These are phyloP conservation scores for Alligator mississippiensis DNA, from an alignment of 2,113 vertebrate species.

Conservation along the genomic window DNA sequence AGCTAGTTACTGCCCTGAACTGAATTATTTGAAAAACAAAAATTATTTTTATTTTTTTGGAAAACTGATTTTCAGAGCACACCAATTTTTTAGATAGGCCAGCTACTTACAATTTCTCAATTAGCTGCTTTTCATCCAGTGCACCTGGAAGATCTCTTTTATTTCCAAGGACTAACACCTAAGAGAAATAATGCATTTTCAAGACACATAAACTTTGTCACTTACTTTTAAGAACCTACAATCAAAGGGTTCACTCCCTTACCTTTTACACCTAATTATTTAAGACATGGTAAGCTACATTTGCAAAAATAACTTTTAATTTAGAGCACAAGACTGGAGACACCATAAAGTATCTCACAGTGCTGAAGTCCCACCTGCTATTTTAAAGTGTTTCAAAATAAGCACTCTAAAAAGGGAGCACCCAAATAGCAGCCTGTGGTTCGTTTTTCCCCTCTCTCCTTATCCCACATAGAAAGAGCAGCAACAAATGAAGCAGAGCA, in stretches of 20 bases:
- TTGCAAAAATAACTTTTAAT: not conserved
- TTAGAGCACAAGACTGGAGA: not conserved
- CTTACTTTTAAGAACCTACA: not conserved
- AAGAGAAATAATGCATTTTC: constrained; percentile 29
- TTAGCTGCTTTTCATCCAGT: constrained; percentile 92
- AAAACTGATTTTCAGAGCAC: not conserved
- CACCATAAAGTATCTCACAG: not conserved
- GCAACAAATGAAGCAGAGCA: too few species aligned
- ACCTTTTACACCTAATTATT: not conserved
- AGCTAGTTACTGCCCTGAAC: not conserved
- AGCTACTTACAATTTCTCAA: constrained; percentile 90
- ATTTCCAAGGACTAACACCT: constrained; percentile 92
- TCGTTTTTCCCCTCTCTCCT: not conserved
- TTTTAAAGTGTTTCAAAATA: not conserved
- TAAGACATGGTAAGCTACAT: not conserved
- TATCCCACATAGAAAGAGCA: not conserved
- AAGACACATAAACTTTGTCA: not conserved
- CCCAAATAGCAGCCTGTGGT: not conserved
- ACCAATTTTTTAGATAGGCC: not conserved
- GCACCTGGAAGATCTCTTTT: constrained; percentile 88
- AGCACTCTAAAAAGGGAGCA: not conserved
- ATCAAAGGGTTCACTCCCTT: not conserved
- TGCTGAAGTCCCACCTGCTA: not conserved
- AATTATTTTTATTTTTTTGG: not conserved
- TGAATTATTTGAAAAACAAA: not conserved